A percentile compares a stretch with the other conserved stretches of the same genome.
Evolutionary conservation across 2,888 invertebrate species (phyloP).

Genomic region (Labia minor): DNA sequence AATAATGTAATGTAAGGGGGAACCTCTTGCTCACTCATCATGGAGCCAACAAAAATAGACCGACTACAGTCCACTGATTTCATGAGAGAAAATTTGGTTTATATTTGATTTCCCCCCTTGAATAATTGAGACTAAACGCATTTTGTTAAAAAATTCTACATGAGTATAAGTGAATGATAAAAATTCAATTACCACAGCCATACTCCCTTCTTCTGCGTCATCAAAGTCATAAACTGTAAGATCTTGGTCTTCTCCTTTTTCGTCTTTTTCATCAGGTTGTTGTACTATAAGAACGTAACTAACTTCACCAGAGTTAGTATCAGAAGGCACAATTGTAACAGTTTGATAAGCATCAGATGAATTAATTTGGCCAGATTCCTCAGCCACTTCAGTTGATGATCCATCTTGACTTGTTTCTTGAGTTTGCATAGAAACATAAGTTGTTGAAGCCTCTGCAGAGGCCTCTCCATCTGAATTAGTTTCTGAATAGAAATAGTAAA

Average conservation of each 20-base stretch:
- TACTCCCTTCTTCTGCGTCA: conserved; percentile 49
- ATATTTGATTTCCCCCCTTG: too few species aligned
- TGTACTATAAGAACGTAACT: conserved; percentile 82
- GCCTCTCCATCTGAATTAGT: conserved; percentile 23
- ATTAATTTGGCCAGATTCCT: conserved; percentile 30
- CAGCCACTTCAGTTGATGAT: conserved; percentile 15
- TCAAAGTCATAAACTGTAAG: conserved; percentile 66
- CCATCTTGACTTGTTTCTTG: conserved; percentile 24
- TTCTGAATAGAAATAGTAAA: not conserved
- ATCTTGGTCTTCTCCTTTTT: conserved; percentile 42
- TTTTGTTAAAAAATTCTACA: too few species aligned
- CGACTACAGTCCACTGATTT: too few species aligned
- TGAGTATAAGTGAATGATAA: too few species aligned
- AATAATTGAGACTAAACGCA: too few species aligned
- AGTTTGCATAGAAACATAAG: conserved; percentile 28
- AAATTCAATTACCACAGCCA: conserved; percentile 31
- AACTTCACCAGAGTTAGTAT: conserved; percentile 63
- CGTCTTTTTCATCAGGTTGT: conserved; percentile 51
- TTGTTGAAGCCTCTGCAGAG: conserved; percentile 23
- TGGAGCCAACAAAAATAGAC: too few species aligned
- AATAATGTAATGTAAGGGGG: too few species aligned
- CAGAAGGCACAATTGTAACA: conserved; percentile 73
- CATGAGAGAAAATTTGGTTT: too few species aligned
- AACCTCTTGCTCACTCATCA: too few species aligned
- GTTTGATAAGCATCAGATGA: conserved; percentile 61